Evolutionary conservation across 2,888 invertebrate species (phyloP).

Genomic region (Osmoderma eremita): DNA sequence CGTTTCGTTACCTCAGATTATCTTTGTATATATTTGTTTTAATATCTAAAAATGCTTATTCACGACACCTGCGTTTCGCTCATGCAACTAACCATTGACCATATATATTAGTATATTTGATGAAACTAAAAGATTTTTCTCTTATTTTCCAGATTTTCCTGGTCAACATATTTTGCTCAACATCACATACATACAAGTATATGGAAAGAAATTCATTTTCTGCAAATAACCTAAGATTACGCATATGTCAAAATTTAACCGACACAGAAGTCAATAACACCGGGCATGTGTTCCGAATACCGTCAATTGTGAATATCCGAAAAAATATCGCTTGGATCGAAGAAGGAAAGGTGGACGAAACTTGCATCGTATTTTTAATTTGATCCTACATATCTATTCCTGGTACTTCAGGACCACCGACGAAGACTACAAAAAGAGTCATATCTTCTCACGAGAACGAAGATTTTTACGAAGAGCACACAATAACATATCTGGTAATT

Average conservation of each 20-base stretch:
- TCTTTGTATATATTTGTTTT: too few relatives aligned
- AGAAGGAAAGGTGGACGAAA: too few relatives aligned
- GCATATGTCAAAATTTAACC: slow-evolving; percentile 2
- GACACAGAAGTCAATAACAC: slow-evolving; percentile 5
- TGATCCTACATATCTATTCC: slow-evolving; percentile 23
- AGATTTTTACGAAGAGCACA: slow-evolving; percentile 4
- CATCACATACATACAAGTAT: slow-evolving; percentile 9
- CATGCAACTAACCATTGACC: too few relatives aligned
- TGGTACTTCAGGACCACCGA: background rate
- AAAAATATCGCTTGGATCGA: too few relatives aligned
- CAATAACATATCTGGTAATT: slow-evolving; percentile 3
- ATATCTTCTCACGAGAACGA: slow-evolving; percentile 11
- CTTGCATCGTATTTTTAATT: slow-evolving; percentile 13
- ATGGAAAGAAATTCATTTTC: slow-evolving; percentile 2
- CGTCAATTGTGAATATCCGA: slow-evolving; percentile 6
- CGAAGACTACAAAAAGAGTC: slow-evolving; percentile 26
- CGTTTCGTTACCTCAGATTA: too few relatives aligned
- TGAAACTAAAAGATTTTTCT: background rate
- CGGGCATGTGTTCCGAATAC: slow-evolving; percentile 9
- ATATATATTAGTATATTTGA: background rate
- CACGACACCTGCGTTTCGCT: too few relatives aligned
- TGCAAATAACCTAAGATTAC: background rate
- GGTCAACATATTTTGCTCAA: slow-evolving; percentile 18
- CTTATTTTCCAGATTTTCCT: slow-evolving; percentile 23
- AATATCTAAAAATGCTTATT: too few relatives aligned